Percentiles rank a stretch among this genome's conserved stretches.
Evolutionary conservation across 2,888 invertebrate species (phyloP).

Genomic region (Oithona nana): DNA sequence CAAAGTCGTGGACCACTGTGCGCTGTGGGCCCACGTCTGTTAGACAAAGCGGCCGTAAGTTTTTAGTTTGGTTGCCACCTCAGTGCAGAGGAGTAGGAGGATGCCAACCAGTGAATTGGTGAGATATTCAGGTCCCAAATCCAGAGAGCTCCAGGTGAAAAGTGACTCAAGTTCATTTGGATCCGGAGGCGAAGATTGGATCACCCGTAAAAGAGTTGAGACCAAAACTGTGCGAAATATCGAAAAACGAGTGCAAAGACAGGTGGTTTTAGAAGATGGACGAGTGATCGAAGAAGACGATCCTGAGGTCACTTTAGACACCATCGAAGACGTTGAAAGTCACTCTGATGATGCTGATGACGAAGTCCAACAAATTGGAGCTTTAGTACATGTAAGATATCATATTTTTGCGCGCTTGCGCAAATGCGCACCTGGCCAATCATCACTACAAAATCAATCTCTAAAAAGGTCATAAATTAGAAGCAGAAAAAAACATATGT

Average conservation of each 20-base stretch:
- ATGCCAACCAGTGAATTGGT: neutral
- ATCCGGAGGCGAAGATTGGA: constrained; percentile 51
- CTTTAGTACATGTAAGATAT: neutral
- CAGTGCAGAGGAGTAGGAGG: neutral
- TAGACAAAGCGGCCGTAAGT: neutral
- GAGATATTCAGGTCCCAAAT: neutral
- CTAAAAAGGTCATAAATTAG: too few relatives aligned
- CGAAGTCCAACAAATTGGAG: neutral
- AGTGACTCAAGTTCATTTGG: neutral
- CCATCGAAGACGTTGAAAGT: constrained; percentile 18
- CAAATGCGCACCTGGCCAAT: too few relatives aligned
- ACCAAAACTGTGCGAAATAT: constrained; percentile 74
- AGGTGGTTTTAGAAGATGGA: constrained; percentile 66
- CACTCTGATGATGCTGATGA: neutral
- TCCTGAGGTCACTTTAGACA: constrained; percentile 31
- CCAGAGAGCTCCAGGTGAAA: neutral
- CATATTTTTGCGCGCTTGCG: too few relatives aligned
- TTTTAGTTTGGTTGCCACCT: neutral
- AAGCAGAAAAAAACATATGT: too few relatives aligned
- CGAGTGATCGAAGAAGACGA: constrained; percentile 73
- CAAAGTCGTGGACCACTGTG: too few relatives aligned
- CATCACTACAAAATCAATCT: too few relatives aligned
- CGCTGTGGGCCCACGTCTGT: too few relatives aligned
- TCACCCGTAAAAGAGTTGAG: constrained; percentile 72
- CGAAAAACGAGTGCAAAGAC: constrained; percentile 70